Conservation (phyloP, 2,888 invertebrate species). For the Orchesellides sinensis region DNA sequence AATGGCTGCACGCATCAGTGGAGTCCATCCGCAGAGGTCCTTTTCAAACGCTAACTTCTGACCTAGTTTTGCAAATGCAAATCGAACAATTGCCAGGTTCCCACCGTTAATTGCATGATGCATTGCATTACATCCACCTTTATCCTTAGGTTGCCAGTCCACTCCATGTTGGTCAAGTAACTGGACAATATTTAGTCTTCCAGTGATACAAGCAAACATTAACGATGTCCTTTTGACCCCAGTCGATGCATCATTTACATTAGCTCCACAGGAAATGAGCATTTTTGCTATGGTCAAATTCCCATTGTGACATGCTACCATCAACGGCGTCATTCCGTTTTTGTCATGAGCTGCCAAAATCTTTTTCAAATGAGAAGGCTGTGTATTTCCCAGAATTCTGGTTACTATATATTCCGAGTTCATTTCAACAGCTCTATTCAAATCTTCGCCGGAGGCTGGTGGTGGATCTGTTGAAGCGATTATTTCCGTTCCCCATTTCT, state of each 20-base stretch:
- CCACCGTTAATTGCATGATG: conserved; percentile 74
- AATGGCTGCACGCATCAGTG: conserved; percentile 74
- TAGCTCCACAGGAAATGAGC: conserved; percentile 73
- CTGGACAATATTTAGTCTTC: conserved; percentile 67
- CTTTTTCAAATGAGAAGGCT: conserved; percentile 42
- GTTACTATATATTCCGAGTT: conserved; percentile 70
- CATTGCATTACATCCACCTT: conserved; percentile 74
- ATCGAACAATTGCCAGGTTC: conserved; percentile 63
- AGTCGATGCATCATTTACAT: conserved; percentile 70
- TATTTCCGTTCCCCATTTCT: conserved; percentile 65
- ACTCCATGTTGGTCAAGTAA: conserved; percentile 73
- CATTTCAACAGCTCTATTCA: conserved; percentile 68
- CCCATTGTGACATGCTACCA: conserved; percentile 74
- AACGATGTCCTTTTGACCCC: conserved; percentile 73
- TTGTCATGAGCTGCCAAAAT: conserved; percentile 69
- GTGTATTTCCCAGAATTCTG: conserved; percentile 65
- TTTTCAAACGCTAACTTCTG: conserved; percentile 66
- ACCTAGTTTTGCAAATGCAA: conserved; percentile 71
- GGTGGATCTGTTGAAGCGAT: conserved; percentile 69
- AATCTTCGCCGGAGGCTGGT: conserved; percentile 67
- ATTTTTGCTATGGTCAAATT: conserved; percentile 69
- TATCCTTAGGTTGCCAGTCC: conserved; percentile 72
- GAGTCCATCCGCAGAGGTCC: conserved; percentile 74
- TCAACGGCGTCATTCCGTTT: conserved; percentile 74
- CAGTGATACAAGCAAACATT: conserved; percentile 74